phyloP scores from a whole-genome alignment of 2,797 vertebrate species.

The Odontamblyopus lacepedii region DNA sequence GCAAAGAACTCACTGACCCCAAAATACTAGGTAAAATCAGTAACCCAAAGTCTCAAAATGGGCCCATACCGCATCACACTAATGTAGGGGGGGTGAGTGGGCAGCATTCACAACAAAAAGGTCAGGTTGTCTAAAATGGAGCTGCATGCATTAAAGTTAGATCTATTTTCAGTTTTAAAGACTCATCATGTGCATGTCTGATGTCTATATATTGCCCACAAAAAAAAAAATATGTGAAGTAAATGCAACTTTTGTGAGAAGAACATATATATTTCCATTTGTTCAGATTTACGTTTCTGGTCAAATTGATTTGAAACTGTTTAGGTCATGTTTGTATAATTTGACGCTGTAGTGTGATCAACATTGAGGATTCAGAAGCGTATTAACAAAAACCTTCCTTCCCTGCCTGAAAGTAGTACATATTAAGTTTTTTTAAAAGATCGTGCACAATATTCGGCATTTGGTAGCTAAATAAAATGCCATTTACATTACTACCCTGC shows the following conservation, averaged over 20 bases:
- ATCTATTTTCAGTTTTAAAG: background rate
- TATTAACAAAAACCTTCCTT: background rate
- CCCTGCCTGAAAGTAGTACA: background rate
- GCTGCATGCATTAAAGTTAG: background rate
- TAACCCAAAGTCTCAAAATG: background rate
- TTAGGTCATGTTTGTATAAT: background rate
- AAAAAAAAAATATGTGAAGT: background rate
- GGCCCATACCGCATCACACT: conserved; percentile 12
- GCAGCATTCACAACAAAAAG: conserved; percentile 38
- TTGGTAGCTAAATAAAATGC: conserved; percentile 24
- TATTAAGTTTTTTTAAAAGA: conserved; percentile 1
- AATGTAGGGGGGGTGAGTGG: conserved; percentile 14
- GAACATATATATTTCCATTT: background rate
- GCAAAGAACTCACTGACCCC: conserved; percentile 19
- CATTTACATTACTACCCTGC: conserved; percentile 35
- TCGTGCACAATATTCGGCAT: conserved; percentile 35
- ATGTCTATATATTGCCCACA: background rate
- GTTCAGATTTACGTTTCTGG: background rate
- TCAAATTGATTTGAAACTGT: background rate
- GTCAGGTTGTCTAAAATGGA: background rate
- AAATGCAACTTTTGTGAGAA: background rate
- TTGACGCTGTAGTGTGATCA: background rate
- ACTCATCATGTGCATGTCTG: background rate
- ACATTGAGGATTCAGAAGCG: background rate
- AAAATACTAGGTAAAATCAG: conserved; percentile 4